phyloP scores from a whole-genome alignment of 2,113 vertebrate genomes.

The Crotalus viridis region DNA sequence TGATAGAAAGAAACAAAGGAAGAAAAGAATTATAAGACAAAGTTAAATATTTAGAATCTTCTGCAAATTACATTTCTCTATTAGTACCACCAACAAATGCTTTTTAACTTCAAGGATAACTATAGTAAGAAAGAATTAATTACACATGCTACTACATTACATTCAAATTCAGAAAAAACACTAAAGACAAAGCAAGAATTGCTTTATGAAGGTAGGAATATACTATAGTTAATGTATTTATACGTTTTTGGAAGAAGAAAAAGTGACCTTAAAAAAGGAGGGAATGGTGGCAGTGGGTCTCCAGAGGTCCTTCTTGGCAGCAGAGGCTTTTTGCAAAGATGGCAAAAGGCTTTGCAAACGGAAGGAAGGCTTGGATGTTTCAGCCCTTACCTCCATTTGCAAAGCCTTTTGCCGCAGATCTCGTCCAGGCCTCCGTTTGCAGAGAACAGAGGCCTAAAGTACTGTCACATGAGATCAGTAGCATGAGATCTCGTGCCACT shows the following conservation, averaged over 20 bases:
- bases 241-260: background rate
- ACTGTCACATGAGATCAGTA: no score
- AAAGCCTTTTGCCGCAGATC: no score
- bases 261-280: background rate
- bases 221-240: background rate
- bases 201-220: background rate
- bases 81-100: background rate
- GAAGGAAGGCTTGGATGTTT: no score
- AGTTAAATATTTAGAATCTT: background rate
- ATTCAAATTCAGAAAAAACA: background rate
- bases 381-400: no score
- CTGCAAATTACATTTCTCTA: background rate
- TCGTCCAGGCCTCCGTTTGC: no score
- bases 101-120: background rate
- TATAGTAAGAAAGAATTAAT: background rate
- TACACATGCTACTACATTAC: background rate
- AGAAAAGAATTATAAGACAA: background rate
- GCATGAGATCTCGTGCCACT: no score
- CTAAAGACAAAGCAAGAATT: background rate
- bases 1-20: background rate
- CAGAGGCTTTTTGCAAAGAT: no score
- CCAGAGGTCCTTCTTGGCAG: no score
- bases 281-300: no score
- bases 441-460: no score
- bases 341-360: no score